Percentiles rank a stretch among this genome's conserved stretches.
Evolutionary conservation across 2,888 invertebrate species (phyloP).

Genomic region (Nymphalis c-album): DNA sequence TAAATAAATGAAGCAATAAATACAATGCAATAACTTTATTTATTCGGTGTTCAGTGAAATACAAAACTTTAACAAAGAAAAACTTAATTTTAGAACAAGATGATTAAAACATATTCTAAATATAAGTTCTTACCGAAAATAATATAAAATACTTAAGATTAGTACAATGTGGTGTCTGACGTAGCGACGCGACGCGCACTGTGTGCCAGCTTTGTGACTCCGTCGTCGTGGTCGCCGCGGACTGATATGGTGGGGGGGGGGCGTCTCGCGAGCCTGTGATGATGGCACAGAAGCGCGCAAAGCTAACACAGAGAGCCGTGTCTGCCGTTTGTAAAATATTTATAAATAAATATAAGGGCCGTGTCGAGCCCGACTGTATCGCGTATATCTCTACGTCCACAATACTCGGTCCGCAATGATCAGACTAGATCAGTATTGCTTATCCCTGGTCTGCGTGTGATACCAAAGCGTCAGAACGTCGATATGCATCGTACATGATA

Average conservation of each 20-base stretch:
- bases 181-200: no score
- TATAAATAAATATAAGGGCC: no score
- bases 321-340: no score
- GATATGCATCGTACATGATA: constrained; percentile 4
- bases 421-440: background rate
- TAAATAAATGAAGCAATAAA: constrained; percentile 42
- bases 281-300: no score
- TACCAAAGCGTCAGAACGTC: background rate
- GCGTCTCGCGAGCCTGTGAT: no score
- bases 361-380: background rate
- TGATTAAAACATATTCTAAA: background rate
- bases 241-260: no score
- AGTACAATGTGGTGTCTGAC: background rate
- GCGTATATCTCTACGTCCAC: background rate
- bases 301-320: no score
- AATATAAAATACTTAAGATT: background rate
- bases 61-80: constrained; percentile 14
- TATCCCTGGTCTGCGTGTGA: background rate
- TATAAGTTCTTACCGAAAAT: background rate
- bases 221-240: no score
- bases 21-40: constrained; percentile 7
- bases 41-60: constrained; percentile 16
- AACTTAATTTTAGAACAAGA: constrained; percentile 1
- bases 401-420: background rate
- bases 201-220: no score